A percentile compares a stretch with the other conserved stretches of the same genome.
Evolutionary conservation across 1,140 invertebrate genomes (phyloP).

Genomic region (Gyrodactylus bullatarudis): DNA sequence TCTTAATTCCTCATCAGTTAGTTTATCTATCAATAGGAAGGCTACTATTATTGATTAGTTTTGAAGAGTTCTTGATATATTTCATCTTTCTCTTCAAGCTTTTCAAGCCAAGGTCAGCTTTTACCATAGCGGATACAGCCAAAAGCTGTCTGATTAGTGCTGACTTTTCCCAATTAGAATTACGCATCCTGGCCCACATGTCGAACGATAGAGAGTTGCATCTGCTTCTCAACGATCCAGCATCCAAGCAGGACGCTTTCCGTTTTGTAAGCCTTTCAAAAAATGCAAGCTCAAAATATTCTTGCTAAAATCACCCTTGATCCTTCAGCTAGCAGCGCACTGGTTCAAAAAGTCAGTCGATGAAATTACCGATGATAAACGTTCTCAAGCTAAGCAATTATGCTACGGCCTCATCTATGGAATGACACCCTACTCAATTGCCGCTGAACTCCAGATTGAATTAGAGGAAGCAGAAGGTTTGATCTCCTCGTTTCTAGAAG

Average conservation of each 20-base stretch:
- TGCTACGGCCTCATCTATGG: conserved; percentile 91
- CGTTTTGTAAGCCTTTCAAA: background rate
- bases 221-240: conserved; percentile 9
- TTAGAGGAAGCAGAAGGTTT: conserved; percentile 33
- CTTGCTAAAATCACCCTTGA: too few relatives aligned
- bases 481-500: background rate
- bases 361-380: conserved; percentile 32
- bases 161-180: conserved; percentile 66
- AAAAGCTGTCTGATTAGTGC: conserved; percentile 37
- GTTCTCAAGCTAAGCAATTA: conserved; percentile 50
- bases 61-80: too few relatives aligned
- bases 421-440: conserved; percentile 54
- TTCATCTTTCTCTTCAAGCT: background rate
- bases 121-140: background rate
- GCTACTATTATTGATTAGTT: too few relatives aligned
- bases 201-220: conserved; percentile 38
- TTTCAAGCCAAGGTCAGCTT: background rate
- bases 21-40: too few relatives aligned
- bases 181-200: conserved; percentile 57
- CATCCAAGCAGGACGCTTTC: background rate
- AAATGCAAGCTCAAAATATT: too few relatives aligned
- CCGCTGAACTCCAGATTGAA: conserved; percentile 38
- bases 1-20: too few relatives aligned
- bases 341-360: conserved; percentile 33
- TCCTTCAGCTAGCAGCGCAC: conserved; percentile 37